Percentiles rank a stretch among this genome's conserved stretches.
phyloP scores from a whole-genome alignment of 1,140 invertebrate species.

The silkworm (Bombyx mori) region DNA sequence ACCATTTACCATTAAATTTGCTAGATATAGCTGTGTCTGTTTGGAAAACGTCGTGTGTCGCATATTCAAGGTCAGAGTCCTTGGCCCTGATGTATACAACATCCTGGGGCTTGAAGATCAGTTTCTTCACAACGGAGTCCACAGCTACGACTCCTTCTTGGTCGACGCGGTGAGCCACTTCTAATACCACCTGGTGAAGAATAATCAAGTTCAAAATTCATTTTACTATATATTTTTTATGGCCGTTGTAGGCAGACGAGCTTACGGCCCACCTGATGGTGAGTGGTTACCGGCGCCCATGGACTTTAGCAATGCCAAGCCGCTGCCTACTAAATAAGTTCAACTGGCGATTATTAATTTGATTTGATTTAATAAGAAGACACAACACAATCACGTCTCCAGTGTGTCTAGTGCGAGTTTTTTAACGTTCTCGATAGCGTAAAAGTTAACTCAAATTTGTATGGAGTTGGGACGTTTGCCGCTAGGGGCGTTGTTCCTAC shows the following conservation, averaged over 20 bases:
- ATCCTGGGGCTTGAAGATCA: conserved; percentile 88
- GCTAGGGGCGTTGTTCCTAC: too few relatives aligned
- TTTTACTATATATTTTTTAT: not conserved
- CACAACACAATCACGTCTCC: not conserved
- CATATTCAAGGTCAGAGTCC: conserved; percentile 90
- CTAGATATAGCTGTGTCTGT: conserved; percentile 83
- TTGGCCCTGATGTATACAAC: conserved; percentile 84
- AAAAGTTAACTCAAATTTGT: too few relatives aligned
- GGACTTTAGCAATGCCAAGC: too few relatives aligned
- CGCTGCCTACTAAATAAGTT: too few relatives aligned
- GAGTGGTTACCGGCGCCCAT: too few relatives aligned
- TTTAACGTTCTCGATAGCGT: too few relatives aligned
- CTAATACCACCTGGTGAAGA: conserved; percentile 78
- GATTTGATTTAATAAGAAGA: not conserved
- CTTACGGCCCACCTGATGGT: too few relatives aligned
- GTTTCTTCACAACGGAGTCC: conserved; percentile 82
- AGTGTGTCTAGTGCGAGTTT: too few relatives aligned
- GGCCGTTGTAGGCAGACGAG: too few relatives aligned
- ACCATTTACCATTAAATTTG: conserved; percentile 73
- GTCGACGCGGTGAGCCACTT: conserved; percentile 87
- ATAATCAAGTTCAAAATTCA: not conserved
- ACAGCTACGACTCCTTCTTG: conserved; percentile 75
- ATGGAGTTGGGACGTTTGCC: too few relatives aligned
- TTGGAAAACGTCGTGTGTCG: conserved; percentile 86
- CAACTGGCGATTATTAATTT: too few relatives aligned